Conservation (phyloP, 2,797 vertebrate species). For the Hybognathus amarus region DNA sequence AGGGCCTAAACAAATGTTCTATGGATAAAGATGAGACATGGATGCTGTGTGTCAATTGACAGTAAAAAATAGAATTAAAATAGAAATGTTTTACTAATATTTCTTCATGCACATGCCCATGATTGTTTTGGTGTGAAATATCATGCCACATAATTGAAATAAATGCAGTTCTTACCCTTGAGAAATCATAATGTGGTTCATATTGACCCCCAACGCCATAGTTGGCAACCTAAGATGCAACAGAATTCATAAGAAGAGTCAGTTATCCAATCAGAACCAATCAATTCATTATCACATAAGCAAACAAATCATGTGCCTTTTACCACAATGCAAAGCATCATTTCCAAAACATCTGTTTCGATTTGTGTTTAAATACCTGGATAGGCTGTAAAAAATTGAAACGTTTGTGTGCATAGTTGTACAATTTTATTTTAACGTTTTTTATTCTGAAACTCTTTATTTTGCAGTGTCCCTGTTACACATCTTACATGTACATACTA, state of each 20-base stretch:
- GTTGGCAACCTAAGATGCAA: constrained; percentile 87
- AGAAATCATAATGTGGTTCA: constrained; percentile 98
- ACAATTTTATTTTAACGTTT: not conserved
- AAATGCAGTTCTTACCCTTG: constrained; percentile 85
- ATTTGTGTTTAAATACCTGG: not conserved
- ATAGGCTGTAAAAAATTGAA: not conserved
- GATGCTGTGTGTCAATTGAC: not conserved
- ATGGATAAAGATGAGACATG: not conserved
- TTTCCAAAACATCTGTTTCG: not conserved
- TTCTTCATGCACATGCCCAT: not conserved
- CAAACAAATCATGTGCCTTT: not conserved
- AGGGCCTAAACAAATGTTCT: not conserved
- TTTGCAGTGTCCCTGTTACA: not conserved
- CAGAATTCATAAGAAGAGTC: no score
- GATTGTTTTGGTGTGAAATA: not conserved
- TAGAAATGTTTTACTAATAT: not conserved
- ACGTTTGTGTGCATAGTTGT: not conserved
- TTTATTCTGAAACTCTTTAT: not conserved
- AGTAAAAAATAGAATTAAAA: not conserved
- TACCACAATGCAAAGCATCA: not conserved
- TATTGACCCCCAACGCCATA: constrained; percentile 99
- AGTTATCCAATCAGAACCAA: not conserved
- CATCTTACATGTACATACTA: no score
- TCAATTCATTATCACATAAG: not conserved
- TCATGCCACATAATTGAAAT: constrained; percentile 15